Evolutionary conservation across 2,797 vertebrate genomes (phyloP).

Genomic region (Hippopotamyrus pictus): DNA sequence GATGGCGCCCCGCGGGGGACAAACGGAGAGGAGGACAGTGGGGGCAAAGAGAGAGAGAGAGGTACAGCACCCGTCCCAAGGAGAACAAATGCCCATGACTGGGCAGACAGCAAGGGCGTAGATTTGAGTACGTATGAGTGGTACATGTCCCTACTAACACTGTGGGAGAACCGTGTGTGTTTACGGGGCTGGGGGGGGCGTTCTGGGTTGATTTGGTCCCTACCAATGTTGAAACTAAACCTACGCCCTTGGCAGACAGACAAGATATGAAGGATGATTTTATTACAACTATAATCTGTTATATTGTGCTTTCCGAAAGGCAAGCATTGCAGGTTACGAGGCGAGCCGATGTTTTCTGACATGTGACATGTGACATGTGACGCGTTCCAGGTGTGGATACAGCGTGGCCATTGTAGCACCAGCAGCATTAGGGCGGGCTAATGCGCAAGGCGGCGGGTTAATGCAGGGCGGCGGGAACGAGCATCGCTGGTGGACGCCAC

Average conservation of each 20-base stretch:
- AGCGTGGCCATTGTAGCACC: neutral
- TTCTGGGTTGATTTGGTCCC: neutral
- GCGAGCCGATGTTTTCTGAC: neutral
- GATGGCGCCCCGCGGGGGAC: constrained; percentile 67
- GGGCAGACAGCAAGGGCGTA: neutral
- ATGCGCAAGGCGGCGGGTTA: neutral
- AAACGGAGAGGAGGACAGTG: constrained; percentile 74
- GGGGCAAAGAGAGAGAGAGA: constrained; percentile 31
- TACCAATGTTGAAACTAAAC: neutral
- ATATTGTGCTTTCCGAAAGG: neutral
- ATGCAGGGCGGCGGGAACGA: neutral
- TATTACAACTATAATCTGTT: neutral
- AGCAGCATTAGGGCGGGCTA: neutral
- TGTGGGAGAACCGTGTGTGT: neutral
- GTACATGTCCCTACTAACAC: neutral
- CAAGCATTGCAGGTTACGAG: neutral
- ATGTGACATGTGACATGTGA: neutral
- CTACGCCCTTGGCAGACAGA: neutral
- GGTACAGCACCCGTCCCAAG: constrained; percentile 38
- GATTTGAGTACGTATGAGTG: neutral
- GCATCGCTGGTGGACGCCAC: neutral
- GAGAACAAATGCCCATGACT: constrained; percentile 20
- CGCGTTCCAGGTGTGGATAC: neutral
- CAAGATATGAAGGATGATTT: neutral
- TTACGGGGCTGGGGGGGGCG: neutral